phyloP scores from a whole-genome alignment of 1,140 invertebrate species.

The Penaeus vannamei region DNA sequence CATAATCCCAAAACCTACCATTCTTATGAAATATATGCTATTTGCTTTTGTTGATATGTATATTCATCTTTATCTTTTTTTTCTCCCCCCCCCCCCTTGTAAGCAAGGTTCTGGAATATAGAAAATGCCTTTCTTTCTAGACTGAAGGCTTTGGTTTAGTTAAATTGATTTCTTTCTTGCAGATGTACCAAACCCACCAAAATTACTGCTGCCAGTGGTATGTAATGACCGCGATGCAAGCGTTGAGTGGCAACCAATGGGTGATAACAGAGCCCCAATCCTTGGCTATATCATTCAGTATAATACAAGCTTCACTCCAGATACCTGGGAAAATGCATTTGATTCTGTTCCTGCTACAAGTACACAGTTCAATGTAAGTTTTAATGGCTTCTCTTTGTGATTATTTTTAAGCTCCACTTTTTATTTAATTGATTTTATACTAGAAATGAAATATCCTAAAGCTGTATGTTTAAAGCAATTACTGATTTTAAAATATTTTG shows the following conservation, averaged over 20 bases:
- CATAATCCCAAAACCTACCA: too few species aligned
- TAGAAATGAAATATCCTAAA: background rate
- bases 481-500: conserved; percentile 57
- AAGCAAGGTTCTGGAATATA: too few species aligned
- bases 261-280: conserved; percentile 95
- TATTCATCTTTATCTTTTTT: too few species aligned
- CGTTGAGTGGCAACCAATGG: conserved; percentile 88
- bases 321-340: conserved; percentile 86
- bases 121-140: too few species aligned
- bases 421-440: background rate
- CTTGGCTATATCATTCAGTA: conserved; percentile 92
- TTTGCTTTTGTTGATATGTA: too few species aligned
- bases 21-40: too few species aligned
- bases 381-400: background rate
- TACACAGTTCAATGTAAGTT: conserved; percentile 66
- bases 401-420: background rate
- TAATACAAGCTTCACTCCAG: conserved; percentile 95
- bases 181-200: conserved; percentile 93
- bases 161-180: background rate
- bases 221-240: conserved; percentile 82
- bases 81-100: too few species aligned
- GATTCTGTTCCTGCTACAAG: conserved; percentile 65
- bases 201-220: conserved; percentile 78
- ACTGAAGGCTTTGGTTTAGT: too few species aligned
- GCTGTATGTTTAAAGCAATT: background rate